Conservation (phyloP, 53 echinoderm and acorn worm genomes). For the Astropecten irregularis region DNA sequence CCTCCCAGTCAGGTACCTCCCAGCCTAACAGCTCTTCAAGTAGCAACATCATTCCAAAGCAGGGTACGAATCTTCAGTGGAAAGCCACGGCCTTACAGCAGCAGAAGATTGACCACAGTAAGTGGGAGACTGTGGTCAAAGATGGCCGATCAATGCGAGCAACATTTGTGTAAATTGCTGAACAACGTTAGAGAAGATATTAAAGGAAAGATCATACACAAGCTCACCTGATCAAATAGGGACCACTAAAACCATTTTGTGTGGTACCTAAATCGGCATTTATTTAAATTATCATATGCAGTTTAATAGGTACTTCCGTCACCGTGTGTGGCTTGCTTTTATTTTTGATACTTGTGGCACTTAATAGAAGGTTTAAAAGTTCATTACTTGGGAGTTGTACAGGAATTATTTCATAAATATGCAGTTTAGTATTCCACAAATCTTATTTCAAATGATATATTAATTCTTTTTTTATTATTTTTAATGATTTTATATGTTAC, state of each 20-base stretch:
- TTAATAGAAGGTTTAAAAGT: too few species aligned
- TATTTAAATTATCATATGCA: too few species aligned
- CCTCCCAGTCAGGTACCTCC: background rate
- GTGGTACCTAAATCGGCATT: too few species aligned
- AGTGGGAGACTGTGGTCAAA: slow-evolving; percentile 66
- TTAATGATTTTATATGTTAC: too few species aligned
- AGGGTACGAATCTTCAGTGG: slow-evolving; percentile 8
- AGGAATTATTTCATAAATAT: too few species aligned
- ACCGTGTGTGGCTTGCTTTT: too few species aligned
- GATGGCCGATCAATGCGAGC: slow-evolving; percentile 81
- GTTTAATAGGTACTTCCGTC: too few species aligned
- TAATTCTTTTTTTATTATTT: background rate
- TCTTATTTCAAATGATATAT: background rate
- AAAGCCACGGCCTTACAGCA: background rate
- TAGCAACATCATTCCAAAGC: background rate
- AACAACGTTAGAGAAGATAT: too few species aligned
- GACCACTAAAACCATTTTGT: too few species aligned
- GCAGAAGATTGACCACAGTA: background rate
- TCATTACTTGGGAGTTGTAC: too few species aligned
- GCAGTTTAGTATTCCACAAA: too few species aligned
- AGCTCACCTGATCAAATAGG: background rate
- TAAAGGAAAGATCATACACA: background rate
- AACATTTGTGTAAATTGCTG: slow-evolving; percentile 66
- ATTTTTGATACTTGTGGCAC: too few species aligned
- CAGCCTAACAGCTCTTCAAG: background rate